phyloP scores from a whole-genome alignment of 2,797 vertebrate genomes.

The Okamejei kenojei region DNA sequence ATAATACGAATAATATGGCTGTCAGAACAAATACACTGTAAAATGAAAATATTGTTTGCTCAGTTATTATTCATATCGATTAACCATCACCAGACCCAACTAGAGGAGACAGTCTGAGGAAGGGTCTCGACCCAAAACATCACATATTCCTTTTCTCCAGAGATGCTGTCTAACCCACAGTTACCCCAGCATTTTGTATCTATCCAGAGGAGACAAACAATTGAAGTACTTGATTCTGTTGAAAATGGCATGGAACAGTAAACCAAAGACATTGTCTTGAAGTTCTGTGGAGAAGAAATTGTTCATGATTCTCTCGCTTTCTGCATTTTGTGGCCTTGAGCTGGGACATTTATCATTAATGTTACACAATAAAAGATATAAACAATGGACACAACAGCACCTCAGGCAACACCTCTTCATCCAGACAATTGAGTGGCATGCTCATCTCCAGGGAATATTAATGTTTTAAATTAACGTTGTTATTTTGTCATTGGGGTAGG shows the following conservation, averaged over 20 bases:
- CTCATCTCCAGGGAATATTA: background rate
- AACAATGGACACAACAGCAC: background rate
- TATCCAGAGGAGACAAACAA: background rate
- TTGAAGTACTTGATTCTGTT: constrained; percentile 18
- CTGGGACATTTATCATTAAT: background rate
- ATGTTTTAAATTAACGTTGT: background rate
- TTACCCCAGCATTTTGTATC: no score
- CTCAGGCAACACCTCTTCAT: background rate
- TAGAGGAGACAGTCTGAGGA: background rate
- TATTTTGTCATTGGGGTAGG: background rate
- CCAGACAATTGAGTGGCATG: background rate
- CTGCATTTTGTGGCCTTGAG: background rate
- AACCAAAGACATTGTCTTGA: constrained; percentile 2
- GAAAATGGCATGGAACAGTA: background rate
- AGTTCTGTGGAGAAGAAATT: background rate
- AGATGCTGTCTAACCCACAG: no score
- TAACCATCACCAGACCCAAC: background rate
- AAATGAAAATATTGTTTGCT: background rate
- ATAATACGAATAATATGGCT: background rate
- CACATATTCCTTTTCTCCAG: no score
- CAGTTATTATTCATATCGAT: background rate
- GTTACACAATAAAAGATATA: background rate
- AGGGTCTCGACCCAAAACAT: no score
- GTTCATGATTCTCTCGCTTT: background rate
- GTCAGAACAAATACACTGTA: background rate